These are phyloP conservation scores for roundworm (Caenorhabditis elegans) DNA, from an alignment of 1,140 invertebrate species.

Conservation along the genomic window WBcel235 BX284605.5:9570001-9570500, in stretches of 20 bases:
- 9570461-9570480: too few relatives aligned
- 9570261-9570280: not conserved
- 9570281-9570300: not conserved
- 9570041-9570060: not conserved
- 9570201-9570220: not conserved
- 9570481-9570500: too few relatives aligned
- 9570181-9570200: not conserved
- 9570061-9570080: not conserved
- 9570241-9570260: not conserved
- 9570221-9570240: not conserved
- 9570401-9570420: too few relatives aligned
- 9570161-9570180: not conserved
- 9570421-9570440: too few relatives aligned
- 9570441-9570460: too few relatives aligned
- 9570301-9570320: not conserved
- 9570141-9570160: not conserved
- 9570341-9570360: not conserved
- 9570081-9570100: not conserved
- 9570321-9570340: not conserved
- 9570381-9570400: too few relatives aligned
- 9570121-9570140: not conserved
- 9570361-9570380: not conserved
- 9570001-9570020: not conserved
- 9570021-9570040: not conserved
- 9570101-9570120: not conserved